Evolutionary conservation across 2,113 vertebrate genomes (phyloP), one percentile per base, ranked within the genome.

Genomic region (Pollimyrus isidori): DNA sequence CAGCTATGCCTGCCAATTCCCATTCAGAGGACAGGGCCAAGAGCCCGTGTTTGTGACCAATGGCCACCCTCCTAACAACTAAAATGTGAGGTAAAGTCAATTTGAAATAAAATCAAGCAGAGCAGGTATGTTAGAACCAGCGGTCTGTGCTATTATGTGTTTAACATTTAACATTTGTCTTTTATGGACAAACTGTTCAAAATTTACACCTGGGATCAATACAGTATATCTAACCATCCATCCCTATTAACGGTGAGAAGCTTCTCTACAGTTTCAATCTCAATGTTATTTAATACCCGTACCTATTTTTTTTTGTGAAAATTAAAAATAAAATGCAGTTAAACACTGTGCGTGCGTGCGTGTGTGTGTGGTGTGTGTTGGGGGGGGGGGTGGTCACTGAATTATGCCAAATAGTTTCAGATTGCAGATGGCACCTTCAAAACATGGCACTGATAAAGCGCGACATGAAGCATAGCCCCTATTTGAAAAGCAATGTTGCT

Each of bases 161-260:
- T 48, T 46, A 49, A 48, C 82, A 21, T 10, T 11, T 49, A 11
- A 49, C 15, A 5, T 23, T 13, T 50, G 3, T 7, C 0, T 26
- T 65, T 90, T 92, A 56, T 92, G 89, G 56, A 91, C 76, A 86
- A 92, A 94, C 93, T 90, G 88, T 94, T 95, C 93, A 69, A 69
- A 9, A 30, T 69, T 94, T 91, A 39, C 85, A 91, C 76, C 62
- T 89, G 92, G 93, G 91, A 92, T 93, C 91, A 93, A 88, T 93
- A 92, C 62, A 65, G 10, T 65, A 26, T n/a, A 65, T n/a, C 58
- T 7, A 62, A n/a, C 23, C 23, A n/a, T 26, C 62, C 62, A 26
- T 65, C 62, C n/a, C 10, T 93, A 93, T 93, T 94, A 92, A 94
- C 91, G 90, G 89, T 88, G 92, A 92, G 90, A 88, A 90, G 90